Conservation (phyloP, 2,888 invertebrate genomes). For the Yponomeuta evonymella region DNA sequence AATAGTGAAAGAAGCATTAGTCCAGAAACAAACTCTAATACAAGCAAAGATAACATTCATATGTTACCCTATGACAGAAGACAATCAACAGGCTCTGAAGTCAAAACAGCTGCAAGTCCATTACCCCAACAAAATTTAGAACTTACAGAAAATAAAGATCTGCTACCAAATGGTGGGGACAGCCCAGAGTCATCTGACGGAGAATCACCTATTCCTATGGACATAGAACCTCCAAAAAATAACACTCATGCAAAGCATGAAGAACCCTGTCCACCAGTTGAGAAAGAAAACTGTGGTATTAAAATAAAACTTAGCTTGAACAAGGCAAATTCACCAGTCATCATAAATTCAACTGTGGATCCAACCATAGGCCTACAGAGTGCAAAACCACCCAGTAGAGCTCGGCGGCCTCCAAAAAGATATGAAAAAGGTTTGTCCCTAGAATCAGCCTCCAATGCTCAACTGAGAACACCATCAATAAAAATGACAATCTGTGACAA, state of each 20-base stretch:
- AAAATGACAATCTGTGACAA: constrained; percentile 72
- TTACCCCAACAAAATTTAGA: constrained; percentile 31
- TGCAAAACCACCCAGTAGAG: constrained; percentile 55
- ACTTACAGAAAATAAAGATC: constrained; percentile 31
- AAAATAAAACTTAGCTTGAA: constrained; percentile 67
- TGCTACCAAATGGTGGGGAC: constrained; percentile 55
- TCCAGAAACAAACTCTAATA: constrained; percentile 40
- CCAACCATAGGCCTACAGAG: constrained; percentile 59
- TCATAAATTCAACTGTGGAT: constrained; percentile 70
- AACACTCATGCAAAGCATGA: constrained; percentile 29
- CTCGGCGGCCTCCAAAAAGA: constrained; percentile 62
- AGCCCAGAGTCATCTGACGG: constrained; percentile 50
- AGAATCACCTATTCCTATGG: constrained; percentile 47
- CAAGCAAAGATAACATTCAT: constrained; percentile 45
- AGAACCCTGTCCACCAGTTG: constrained; percentile 35
- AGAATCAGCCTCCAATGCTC: constrained; percentile 28
- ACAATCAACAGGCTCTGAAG: constrained; percentile 43
- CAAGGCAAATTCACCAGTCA: constrained; percentile 68
- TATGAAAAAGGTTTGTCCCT: constrained; percentile 47
- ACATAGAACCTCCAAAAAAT: constrained; percentile 27
- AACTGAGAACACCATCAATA: constrained; percentile 54
- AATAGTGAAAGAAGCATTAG: constrained; percentile 50
- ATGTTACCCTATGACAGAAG: constrained; percentile 34
- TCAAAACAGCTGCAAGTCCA: constrained; percentile 39
- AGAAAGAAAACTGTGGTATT: constrained; percentile 60